Evolutionary conservation across 2,888 invertebrate species (phyloP), one percentile per base, ranked within the genome.

Genomic region (Odiellus spinosus): DNA sequence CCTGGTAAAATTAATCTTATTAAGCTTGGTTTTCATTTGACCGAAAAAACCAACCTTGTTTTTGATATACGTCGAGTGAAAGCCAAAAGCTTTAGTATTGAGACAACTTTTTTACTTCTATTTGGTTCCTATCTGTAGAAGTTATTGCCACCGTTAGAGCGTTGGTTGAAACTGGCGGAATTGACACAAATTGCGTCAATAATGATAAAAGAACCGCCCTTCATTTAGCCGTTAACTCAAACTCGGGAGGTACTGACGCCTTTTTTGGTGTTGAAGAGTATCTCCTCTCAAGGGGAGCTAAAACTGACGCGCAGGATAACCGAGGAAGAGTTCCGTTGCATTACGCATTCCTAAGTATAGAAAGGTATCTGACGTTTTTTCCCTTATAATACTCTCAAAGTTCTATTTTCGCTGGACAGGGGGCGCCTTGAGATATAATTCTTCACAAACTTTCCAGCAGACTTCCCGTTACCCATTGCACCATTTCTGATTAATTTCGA

Each of bases 191-290:
- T 52, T 53, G 56, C 21, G 42, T 46, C 11, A 55, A 54, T 44
- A 47, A 56, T 26, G 50, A 57, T 36, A 60, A 60, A 3, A 57
- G 63, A 36, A 68, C 68, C 0, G 62, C 69, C 1, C 63, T 72
- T n/a, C 71, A 72, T 56, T 52, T 67, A 38, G 66, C 68, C 18
- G 65, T 69, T 1, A 61, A 66, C 42, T 56, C 61, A 40, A 64
- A 68, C 53, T 55, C 55, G 1, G 68, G 66, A 4, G 60, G 61
- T 21, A 62, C 67, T 3, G 67, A 71, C 53, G 63, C 63, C 11
- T 63, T 63, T 47, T 64, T 65, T 33, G 69, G 68, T 20, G 53
- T 69, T 26, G 68, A 71, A 57, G 67, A 69, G 45, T 59, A 61
- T 44, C 59, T 71, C 8, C 58, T 70, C 11, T 59, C 62, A 26